phyloP scores from a whole-genome alignment of 2,113 vertebrate species.

The human region GRCh38 chr1:143823501-143824000 shows the following conservation, averaged over 20 bases:
- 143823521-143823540: neutral
- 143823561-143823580: neutral
- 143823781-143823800: neutral
- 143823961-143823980: neutral
- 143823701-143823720: neutral
- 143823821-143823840: neutral
- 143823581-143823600: neutral
- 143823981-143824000: neutral
- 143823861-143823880: neutral
- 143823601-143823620: neutral
- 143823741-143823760: neutral
- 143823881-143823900: neutral
- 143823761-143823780: neutral
- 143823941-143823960: neutral
- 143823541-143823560: neutral
- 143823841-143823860: neutral
- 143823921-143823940: neutral
- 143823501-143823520: neutral
- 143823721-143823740: neutral
- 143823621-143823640: neutral
- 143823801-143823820: neutral
- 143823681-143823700: neutral
- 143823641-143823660: neutral
- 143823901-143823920: neutral
- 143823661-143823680: neutral